phyloP scores from a whole-genome alignment of 1,140 invertebrate species.

The Psix sp. region DNA sequence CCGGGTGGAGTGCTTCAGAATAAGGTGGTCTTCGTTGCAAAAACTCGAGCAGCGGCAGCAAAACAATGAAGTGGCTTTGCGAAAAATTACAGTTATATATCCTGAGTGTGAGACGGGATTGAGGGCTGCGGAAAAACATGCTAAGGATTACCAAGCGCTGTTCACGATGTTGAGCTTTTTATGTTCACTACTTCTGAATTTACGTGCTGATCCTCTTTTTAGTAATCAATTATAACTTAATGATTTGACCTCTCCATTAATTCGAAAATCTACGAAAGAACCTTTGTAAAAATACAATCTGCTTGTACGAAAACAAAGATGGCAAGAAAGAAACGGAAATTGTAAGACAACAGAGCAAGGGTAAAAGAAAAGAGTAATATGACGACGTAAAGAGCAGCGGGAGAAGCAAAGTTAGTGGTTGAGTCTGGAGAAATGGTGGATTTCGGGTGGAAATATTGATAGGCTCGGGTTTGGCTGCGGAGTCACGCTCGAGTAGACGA shows the following conservation, averaged over 20 bases:
- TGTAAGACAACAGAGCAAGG: conserved; percentile 26
- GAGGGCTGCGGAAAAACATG: conserved; percentile 63
- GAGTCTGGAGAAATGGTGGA: conserved; percentile 54
- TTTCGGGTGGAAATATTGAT: conserved; percentile 76
- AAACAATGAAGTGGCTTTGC: conserved; percentile 64
- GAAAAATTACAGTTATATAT: conserved; percentile 73
- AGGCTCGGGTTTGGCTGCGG: conserved; percentile 75
- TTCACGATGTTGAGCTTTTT: conserved; percentile 65
- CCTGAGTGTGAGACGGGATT: conserved; percentile 61
- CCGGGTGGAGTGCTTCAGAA: conserved; percentile 63
- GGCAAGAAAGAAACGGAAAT: neutral
- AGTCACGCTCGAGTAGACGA: conserved; percentile 76
- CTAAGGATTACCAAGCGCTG: conserved; percentile 63
- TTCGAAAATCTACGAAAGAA: too few species aligned
- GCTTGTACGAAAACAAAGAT: too few species aligned
- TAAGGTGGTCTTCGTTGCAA: conserved; percentile 54
- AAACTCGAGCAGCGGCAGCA: conserved; percentile 22
- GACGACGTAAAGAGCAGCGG: conserved; percentile 28
- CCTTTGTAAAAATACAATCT: too few species aligned
- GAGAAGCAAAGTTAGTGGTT: conserved; percentile 29
- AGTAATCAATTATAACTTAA: too few species aligned
- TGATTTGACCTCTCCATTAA: too few species aligned
- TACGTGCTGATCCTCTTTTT: too few species aligned
- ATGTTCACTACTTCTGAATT: conserved; percentile 9
- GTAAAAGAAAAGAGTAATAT: conserved; percentile 43